A percentile compares a stretch with the other conserved stretches of the same genome.
These are phyloP conservation scores for Sterna hirundo DNA, from an alignment of 2,113 vertebrate genomes.

Conservation along the genomic window DNA sequence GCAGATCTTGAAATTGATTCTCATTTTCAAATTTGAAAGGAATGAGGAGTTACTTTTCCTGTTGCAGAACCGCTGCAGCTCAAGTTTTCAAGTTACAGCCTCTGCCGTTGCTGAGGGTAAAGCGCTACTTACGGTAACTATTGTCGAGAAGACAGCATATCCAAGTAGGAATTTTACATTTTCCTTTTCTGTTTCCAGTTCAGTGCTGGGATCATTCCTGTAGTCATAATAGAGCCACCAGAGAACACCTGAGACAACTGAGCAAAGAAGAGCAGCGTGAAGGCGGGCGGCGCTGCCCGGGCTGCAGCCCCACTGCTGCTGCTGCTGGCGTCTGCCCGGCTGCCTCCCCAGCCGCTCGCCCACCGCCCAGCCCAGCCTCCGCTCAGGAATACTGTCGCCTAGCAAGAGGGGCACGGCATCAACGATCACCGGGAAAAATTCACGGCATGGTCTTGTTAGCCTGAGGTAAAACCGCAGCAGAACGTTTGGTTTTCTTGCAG, in stretches of 20 bases:
- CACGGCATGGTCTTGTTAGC: neutral
- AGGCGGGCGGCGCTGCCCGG: neutral
- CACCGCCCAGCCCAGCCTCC: neutral
- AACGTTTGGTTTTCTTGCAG: neutral
- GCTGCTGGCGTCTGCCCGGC: neutral
- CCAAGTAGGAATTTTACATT: slow-evolving; percentile 76
- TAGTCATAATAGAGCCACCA: slow-evolving; percentile 83
- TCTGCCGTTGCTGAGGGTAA: neutral
- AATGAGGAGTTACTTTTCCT: neutral
- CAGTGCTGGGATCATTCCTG: slow-evolving; percentile 64
- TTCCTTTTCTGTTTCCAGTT: slow-evolving; percentile 78
- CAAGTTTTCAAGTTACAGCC: neutral
- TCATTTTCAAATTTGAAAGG: neutral
- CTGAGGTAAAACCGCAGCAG: neutral
- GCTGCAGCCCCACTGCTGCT: neutral
- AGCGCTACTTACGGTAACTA: slow-evolving; percentile 67
- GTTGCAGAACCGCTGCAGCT: neutral
- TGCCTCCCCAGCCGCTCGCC: neutral
- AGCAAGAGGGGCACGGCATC: neutral
- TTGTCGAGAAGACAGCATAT: slow-evolving; percentile 71
- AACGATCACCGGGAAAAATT: neutral
- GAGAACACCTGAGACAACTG: slow-evolving; percentile 78
- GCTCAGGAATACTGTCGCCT: accelerated
- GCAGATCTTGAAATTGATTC: neutral
- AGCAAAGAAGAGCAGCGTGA: neutral